These are phyloP conservation scores for Arrhopalites spinosus DNA, from an alignment of 2,888 invertebrate genomes.

Conservation along the genomic window DNA sequence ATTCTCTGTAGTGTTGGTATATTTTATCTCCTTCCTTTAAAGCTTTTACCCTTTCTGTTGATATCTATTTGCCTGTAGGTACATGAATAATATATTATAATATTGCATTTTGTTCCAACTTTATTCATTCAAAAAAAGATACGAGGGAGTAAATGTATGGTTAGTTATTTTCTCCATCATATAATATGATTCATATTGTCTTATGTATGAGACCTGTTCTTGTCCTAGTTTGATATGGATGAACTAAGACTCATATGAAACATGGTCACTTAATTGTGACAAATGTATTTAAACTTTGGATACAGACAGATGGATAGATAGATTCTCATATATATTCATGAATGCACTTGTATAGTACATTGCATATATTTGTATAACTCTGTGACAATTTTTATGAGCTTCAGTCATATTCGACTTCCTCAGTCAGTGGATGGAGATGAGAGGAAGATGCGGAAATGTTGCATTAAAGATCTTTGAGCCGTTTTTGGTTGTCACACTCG, in stretches of 20 bases:
- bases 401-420: slow-evolving; percentile 25
- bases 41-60: no score
- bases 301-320: no score
- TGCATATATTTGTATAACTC: slow-evolving; percentile 5
- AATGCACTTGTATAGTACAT: neutral
- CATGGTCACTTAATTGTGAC: neutral
- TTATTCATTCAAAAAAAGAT: no score
- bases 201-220: no score
- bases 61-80: no score
- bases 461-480: slow-evolving; percentile 23
- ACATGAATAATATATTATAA: neutral
- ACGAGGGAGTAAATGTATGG: neutral
- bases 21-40: no score
- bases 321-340: no score
- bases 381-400: slow-evolving; percentile 32
- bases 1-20: no score
- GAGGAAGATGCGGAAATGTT: slow-evolving; percentile 32
- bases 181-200: no score
- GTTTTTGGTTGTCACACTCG: slow-evolving; percentile 29
- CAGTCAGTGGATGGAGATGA: slow-evolving; percentile 25
- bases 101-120: neutral
- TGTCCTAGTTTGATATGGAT: no score
- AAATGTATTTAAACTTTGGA: neutral
- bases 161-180: no score
- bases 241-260: neutral